Percentiles rank a stretch among this genome's conserved stretches.
phyloP scores from a whole-genome alignment of 2,113 vertebrate species.

The Perognathus longimembris region DNA sequence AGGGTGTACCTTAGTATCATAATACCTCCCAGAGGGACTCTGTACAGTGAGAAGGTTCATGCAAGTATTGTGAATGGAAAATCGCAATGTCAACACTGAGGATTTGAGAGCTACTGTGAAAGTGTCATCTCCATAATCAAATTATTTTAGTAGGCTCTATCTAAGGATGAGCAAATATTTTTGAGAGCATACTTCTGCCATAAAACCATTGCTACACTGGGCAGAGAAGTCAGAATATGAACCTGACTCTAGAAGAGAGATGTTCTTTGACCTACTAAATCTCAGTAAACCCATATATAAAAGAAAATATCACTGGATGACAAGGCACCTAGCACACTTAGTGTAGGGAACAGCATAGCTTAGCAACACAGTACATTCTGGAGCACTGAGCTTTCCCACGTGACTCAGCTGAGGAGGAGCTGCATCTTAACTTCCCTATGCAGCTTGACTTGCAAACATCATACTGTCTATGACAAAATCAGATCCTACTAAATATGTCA shows the following conservation, averaged over 20 bases:
- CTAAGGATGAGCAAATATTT: constrained; percentile 9
- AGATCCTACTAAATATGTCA: background rate
- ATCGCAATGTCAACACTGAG: background rate
- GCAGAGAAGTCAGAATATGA: background rate
- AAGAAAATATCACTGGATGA: background rate
- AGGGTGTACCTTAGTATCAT: too few species aligned
- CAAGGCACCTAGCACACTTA: background rate
- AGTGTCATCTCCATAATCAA: background rate
- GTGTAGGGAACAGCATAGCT: background rate
- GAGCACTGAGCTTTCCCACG: too few species aligned
- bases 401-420: background rate
- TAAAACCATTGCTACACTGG: background rate
- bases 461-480: background rate
- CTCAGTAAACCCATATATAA: background rate
- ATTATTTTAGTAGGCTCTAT: background rate
- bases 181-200: background rate
- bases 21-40: background rate
- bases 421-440: fast-evolving
- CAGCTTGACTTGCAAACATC: background rate
- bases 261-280: background rate
- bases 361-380: too few species aligned
- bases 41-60: background rate
- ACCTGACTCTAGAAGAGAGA: background rate
- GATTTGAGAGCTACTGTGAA: background rate
- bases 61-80: background rate